Evolutionary conservation across 2,797 vertebrate genomes (phyloP).

Genomic region (Sebastes trivittatus): DNA sequence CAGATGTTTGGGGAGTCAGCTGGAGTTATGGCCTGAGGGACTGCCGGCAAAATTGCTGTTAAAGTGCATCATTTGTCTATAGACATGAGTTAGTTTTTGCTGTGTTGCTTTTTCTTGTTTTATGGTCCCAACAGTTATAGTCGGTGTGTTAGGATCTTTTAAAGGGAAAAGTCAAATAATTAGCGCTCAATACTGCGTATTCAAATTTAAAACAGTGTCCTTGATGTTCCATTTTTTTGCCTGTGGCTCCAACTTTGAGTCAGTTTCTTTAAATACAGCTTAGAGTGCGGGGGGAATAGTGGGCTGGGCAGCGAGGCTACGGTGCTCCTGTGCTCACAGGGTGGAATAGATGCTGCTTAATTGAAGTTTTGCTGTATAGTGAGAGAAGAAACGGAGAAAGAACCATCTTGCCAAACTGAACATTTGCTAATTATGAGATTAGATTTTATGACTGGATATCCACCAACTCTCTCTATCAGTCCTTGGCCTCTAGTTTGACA

Average conservation of each 20-base stretch:
- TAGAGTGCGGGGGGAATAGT: neutral
- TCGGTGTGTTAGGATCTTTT: neutral
- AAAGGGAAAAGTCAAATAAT: neutral
- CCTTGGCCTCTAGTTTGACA: slow-evolving; percentile 4
- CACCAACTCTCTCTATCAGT: slow-evolving; percentile 28
- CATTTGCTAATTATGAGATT: slow-evolving; percentile 39
- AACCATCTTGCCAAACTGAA: slow-evolving; percentile 11
- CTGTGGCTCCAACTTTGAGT: slow-evolving; percentile 21
- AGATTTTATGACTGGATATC: slow-evolving; percentile 40
- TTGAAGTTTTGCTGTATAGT: slow-evolving; percentile 21
- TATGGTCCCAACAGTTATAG: neutral
- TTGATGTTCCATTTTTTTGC: slow-evolving; percentile 1
- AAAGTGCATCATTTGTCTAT: slow-evolving; percentile 57
- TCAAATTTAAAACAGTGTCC: slow-evolving; percentile 7
- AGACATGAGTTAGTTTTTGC: slow-evolving; percentile 20
- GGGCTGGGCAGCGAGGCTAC: neutral
- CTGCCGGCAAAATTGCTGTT: slow-evolving; percentile 35
- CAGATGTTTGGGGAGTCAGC: slow-evolving; percentile 64
- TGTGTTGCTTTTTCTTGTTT: neutral
- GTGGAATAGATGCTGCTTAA: neutral
- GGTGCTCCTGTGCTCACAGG: slow-evolving; percentile 16
- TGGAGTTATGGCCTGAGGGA: slow-evolving; percentile 51
- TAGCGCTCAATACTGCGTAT: neutral
- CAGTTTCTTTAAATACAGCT: slow-evolving; percentile 42
- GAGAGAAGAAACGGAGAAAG: neutral